phyloP scores from a whole-genome alignment of 2,888 invertebrate genomes.

The Andricus curvator region DNA sequence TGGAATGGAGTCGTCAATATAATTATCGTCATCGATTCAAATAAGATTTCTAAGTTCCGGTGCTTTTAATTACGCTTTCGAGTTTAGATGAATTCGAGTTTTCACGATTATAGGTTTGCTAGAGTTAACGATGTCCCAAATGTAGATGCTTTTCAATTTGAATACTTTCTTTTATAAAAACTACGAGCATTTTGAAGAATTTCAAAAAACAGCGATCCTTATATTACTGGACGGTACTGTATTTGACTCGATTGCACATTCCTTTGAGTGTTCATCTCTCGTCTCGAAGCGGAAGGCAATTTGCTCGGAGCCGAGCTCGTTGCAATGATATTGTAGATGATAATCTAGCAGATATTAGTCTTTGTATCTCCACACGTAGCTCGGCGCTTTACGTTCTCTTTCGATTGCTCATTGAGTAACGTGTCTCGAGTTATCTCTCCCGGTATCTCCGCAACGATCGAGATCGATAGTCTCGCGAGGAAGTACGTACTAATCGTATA shows the following conservation, averaged over 20 bases:
- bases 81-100: neutral
- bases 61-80: neutral
- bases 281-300: conserved; percentile 32
- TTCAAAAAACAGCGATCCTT: too few relatives aligned
- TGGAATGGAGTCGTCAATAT: too few relatives aligned
- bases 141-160: too few relatives aligned
- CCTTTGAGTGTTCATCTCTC: conserved; percentile 7
- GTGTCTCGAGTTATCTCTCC: conserved; percentile 44
- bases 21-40: too few relatives aligned
- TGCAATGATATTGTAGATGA: conserved; percentile 39
- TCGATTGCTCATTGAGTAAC: conserved; percentile 41
- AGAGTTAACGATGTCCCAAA: too few relatives aligned
- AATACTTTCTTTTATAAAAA: too few relatives aligned
- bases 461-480: conserved; percentile 48
- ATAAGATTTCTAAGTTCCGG: too few relatives aligned
- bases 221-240: neutral
- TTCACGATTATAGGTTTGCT: neutral
- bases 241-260: conserved; percentile 3
- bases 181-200: too few relatives aligned
- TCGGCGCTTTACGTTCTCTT: conserved; percentile 27
- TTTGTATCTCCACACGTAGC: conserved; percentile 40
- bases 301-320: conserved; percentile 18
- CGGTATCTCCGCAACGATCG: conserved; percentile 48
- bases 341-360: conserved; percentile 37
- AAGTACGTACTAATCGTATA: conserved; percentile 35